These are phyloP conservation scores for Scelioninae gen. 2 DNA, from an alignment of 2,888 invertebrate species.

Conservation along the genomic window DNA sequence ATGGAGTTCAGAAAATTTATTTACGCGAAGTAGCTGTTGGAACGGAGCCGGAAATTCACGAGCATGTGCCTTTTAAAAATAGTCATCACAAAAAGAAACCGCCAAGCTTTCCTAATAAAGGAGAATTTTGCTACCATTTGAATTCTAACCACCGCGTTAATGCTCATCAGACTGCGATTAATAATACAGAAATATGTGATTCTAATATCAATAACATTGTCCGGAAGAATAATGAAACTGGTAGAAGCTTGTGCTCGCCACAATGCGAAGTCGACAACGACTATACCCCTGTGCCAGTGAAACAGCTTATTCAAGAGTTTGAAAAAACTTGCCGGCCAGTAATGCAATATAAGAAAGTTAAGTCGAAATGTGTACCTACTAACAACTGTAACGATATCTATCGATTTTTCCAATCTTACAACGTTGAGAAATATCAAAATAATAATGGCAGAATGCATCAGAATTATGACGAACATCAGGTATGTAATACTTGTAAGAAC, in stretches of 20 bases:
- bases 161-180: constrained; percentile 44
- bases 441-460: constrained; percentile 38
- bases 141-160: constrained; percentile 50
- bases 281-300: constrained; percentile 74
- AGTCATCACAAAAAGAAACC: constrained; percentile 64
- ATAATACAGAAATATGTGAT: constrained; percentile 31
- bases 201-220: constrained; percentile 41
- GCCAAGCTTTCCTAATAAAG: constrained; percentile 60
- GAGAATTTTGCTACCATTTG: constrained; percentile 10
- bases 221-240: constrained; percentile 15
- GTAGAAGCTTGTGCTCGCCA: constrained; percentile 2
- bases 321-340: constrained; percentile 79
- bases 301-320: constrained; percentile 78
- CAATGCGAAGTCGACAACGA: constrained; percentile 65
- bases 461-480: constrained; percentile 39
- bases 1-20: constrained; percentile 71
- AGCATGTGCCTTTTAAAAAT: constrained; percentile 54
- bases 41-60: constrained; percentile 66
- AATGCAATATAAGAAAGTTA: constrained; percentile 77
- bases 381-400: constrained; percentile 70
- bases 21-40: constrained; percentile 72
- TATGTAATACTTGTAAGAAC: constrained; percentile 42
- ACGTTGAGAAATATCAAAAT: constrained; percentile 62
- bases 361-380: constrained; percentile 68
- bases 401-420: constrained; percentile 70